Conservation (phyloP, 1,140 invertebrate species). For the Drosophila prosaltans region DNA sequence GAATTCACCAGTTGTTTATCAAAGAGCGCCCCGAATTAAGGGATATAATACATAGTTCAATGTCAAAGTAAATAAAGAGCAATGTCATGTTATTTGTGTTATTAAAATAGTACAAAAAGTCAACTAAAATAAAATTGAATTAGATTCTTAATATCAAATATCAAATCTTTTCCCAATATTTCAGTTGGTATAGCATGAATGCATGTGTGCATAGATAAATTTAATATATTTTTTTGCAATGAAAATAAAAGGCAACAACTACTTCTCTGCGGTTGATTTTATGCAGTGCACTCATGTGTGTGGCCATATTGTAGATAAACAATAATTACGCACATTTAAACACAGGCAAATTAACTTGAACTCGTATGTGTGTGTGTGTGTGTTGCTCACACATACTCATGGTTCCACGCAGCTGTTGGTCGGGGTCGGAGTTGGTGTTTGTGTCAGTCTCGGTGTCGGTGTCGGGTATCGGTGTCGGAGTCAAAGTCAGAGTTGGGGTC, state of each 20-base stretch:
- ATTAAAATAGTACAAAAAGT: not conserved
- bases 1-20: not conserved
- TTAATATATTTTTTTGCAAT: not conserved
- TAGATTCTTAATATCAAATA: too few relatives aligned
- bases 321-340: constrained; percentile 78
- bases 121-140: too few relatives aligned
- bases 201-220: not conserved
- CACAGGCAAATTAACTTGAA: constrained; percentile 73
- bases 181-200: not conserved
- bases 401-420: constrained; percentile 23
- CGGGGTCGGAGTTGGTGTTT: constrained; percentile 18
- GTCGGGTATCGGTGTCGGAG: constrained; percentile 14
- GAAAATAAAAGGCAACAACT: constrained; percentile 5
- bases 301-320: constrained; percentile 67
- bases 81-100: not conserved
- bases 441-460: constrained; percentile 19
- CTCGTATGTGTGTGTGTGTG: constrained; percentile 9
- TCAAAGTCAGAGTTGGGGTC: constrained; percentile 7
- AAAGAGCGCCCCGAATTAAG: not conserved
- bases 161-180: too few relatives aligned
- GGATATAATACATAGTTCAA: not conserved
- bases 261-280: constrained; percentile 27
- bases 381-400: not conserved
- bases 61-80: not conserved
- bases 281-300: constrained; percentile 34